A percentile compares a stretch with the other conserved stretches of the same genome.
phyloP scores from a whole-genome alignment of 2,888 invertebrate genomes.

The Ferrisia virgata region DNA sequence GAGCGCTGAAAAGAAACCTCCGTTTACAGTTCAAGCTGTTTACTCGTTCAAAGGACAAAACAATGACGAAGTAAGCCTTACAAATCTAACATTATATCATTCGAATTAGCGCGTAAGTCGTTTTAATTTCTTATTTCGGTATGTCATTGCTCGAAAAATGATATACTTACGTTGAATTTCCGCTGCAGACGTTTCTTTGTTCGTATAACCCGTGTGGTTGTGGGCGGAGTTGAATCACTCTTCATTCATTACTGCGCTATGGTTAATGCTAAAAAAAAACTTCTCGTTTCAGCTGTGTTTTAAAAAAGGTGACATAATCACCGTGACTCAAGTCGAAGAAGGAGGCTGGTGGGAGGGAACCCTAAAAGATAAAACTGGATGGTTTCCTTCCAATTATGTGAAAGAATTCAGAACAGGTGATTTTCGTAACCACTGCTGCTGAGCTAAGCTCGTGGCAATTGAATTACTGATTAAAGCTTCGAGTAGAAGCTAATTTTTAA shows the following conservation, averaged over 20 bases:
- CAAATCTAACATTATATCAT: too few species aligned
- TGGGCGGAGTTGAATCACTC: not conserved
- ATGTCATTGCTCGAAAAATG: too few species aligned
- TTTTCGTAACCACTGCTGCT: not conserved
- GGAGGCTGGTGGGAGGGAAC: slow-evolving; percentile 99
- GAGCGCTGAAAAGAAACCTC: slow-evolving; percentile 50
- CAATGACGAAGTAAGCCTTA: slow-evolving; percentile 80
- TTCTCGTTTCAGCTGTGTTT: slow-evolving; percentile 72
- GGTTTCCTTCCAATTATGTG: slow-evolving; percentile 98
- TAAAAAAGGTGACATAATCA: slow-evolving; percentile 92
- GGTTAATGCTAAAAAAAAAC: slow-evolving; percentile 18
- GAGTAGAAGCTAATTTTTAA: too few species aligned
- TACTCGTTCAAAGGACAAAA: slow-evolving; percentile 93
- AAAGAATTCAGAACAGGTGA: slow-evolving; percentile 73
- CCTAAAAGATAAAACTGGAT: slow-evolving; percentile 88
- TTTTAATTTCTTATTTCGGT: too few species aligned
- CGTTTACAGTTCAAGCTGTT: slow-evolving; percentile 79
- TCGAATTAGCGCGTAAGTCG: too few species aligned
- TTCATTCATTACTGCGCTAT: not conserved
- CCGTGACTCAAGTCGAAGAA: slow-evolving; percentile 91
- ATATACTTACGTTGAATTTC: too few species aligned
- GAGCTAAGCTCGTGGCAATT: not conserved
- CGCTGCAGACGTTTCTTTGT: not conserved
- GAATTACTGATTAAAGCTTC: not conserved
- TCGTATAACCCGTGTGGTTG: not conserved